These are phyloP conservation scores for Agonopterix alstromeriana DNA, from an alignment of 2,888 invertebrate genomes.

Conservation along the genomic window DNA sequence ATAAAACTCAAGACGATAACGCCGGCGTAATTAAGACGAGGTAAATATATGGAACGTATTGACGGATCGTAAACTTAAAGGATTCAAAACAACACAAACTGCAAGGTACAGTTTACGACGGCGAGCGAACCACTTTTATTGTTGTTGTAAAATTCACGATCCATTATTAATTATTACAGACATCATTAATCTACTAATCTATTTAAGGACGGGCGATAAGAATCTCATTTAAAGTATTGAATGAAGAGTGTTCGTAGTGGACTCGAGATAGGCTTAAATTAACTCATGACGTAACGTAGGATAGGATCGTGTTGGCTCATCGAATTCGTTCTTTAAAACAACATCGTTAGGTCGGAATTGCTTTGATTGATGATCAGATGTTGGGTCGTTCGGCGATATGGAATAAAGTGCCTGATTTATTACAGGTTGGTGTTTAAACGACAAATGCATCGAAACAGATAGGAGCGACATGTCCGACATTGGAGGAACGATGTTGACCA, in stretches of 20 bases:
- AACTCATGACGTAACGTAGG: constrained; percentile 22
- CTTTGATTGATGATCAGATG: constrained; percentile 6
- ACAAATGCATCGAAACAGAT: constrained; percentile 77
- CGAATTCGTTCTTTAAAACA: constrained; percentile 14
- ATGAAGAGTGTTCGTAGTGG: constrained; percentile 75
- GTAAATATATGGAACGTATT: constrained; percentile 69
- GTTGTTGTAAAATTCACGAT: constrained; percentile 75
- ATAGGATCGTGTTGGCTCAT: constrained; percentile 8
- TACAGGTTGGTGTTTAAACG: constrained; percentile 77
- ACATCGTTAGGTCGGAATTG: constrained; percentile 15
- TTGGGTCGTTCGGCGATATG: constrained; percentile 23
- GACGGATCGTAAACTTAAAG: constrained; percentile 70
- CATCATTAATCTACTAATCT: constrained; percentile 77
- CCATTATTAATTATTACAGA: constrained; percentile 77
- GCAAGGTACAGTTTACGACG: constrained; percentile 67
- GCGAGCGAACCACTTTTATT: constrained; percentile 69
- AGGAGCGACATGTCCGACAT: constrained; percentile 75
- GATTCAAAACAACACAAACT: constrained; percentile 68
- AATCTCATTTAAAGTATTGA: constrained; percentile 78
- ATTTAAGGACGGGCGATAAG: constrained; percentile 75
- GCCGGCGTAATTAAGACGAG: constrained; percentile 65
- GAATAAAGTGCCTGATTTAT: constrained; percentile 63
- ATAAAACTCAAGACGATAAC: constrained; percentile 61
- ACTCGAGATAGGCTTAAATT: constrained; percentile 74
- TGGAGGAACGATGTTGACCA: constrained; percentile 71